Evolutionary conservation across 2,888 invertebrate genomes (phyloP).

Genomic region (Conomelus anceps): DNA sequence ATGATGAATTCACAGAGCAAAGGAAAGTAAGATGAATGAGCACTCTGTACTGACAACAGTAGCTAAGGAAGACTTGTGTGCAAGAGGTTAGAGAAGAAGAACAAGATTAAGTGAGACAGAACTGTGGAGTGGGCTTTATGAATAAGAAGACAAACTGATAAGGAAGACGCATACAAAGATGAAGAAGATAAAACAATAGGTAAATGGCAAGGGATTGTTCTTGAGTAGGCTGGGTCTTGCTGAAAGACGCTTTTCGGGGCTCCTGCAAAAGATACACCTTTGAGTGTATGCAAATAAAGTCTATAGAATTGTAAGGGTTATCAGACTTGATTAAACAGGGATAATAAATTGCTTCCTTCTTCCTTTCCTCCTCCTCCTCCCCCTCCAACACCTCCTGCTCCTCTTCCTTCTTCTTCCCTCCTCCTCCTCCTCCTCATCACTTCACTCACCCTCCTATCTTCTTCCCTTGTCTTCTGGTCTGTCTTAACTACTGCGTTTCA

Average conservation of each 20-base stretch:
- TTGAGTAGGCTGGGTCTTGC: not conserved
- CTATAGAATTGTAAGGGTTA: conserved; percentile 5
- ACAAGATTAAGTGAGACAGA: not conserved
- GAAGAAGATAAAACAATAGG: not conserved
- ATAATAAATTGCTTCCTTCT: conserved; percentile 3
- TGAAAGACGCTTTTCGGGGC: not conserved
- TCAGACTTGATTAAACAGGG: conserved; percentile 7
- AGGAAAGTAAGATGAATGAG: too few species aligned
- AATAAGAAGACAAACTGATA: not conserved
- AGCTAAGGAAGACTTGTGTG: too few species aligned
- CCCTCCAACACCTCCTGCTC: not conserved
- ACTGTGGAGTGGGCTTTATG: not conserved
- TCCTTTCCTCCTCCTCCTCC: not conserved
- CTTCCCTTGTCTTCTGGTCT: too few species aligned
- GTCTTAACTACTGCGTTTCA: too few species aligned
- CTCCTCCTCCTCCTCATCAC: not conserved
- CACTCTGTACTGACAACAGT: too few species aligned
- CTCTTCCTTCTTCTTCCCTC: not conserved
- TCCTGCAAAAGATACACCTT: conserved; percentile 1
- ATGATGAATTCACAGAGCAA: too few species aligned
- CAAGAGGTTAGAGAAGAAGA: too few species aligned
- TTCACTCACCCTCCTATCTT: not conserved
- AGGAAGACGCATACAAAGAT: not conserved
- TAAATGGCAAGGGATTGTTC: not conserved
- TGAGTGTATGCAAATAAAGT: conserved; percentile 13